These are phyloP conservation scores for Drosophila pseudotalamancana DNA, from an alignment of 2,888 invertebrate species.

Conservation along the genomic window DNA sequence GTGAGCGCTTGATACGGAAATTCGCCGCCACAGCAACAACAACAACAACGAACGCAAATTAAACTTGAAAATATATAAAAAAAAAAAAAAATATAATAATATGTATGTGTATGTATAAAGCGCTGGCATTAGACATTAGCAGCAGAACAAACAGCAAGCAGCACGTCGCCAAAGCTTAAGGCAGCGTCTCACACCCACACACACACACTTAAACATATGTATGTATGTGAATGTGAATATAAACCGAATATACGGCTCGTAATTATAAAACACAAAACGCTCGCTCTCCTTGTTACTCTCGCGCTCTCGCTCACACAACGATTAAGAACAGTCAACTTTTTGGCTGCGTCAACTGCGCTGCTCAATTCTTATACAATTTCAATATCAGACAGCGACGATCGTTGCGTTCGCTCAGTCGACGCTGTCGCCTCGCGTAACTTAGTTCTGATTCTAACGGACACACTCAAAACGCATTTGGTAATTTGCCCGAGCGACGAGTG, in stretches of 20 bases:
- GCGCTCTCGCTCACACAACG: conserved; percentile 15
- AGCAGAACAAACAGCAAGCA: conserved; percentile 24
- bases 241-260: conserved; percentile 11
- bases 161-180: conserved; percentile 31
- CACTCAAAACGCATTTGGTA: conserved; percentile 28
- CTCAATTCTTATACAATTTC: conserved; percentile 50
- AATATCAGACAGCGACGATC: conserved; percentile 54
- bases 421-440: conserved; percentile 44
- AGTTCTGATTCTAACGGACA: conserved; percentile 64
- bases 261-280: no score
- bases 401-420: conserved; percentile 43
- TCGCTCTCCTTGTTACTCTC: no score
- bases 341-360: conserved; percentile 26
- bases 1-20: conserved; percentile 47
- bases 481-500: conserved; percentile 57
- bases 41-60: conserved; percentile 48
- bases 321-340: conserved; percentile 38
- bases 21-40: conserved; percentile 30
- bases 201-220: conserved; percentile 10
- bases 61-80: conserved; percentile 61
- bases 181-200: conserved; percentile 39
- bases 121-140: conserved; percentile 42
- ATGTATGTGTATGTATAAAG: conserved; percentile 38
- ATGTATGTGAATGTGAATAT: neutral
- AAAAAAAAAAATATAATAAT: no score